Conservation (phyloP, 1,140 invertebrate genomes). For the Agrilus planipennis region DNA sequence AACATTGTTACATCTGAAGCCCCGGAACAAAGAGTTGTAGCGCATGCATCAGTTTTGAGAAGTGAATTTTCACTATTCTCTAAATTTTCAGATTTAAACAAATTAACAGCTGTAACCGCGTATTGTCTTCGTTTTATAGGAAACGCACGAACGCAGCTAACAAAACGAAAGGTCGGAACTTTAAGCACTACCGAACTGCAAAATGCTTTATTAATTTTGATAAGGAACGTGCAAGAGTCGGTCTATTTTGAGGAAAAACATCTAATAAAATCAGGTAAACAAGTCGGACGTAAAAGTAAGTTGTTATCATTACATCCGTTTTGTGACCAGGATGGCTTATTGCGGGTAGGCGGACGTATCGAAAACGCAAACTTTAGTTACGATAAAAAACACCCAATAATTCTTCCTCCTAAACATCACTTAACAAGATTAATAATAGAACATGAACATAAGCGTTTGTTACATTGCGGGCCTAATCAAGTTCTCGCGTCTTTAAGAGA, state of each 20-base stretch:
- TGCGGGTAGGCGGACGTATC: conserved; percentile 19
- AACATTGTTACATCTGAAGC: not conserved
- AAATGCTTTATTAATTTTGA: not conserved
- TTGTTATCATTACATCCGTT: conserved; percentile 14
- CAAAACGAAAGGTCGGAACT: too few species aligned
- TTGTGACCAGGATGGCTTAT: conserved; percentile 14
- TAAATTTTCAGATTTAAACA: conserved; percentile 1
- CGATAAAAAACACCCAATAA: conserved; percentile 17
- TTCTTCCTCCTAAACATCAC: conserved; percentile 15
- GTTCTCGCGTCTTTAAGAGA: conserved; percentile 8
- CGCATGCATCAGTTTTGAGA: not conserved
- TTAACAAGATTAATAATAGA: conserved; percentile 19
- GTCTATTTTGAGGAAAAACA: conserved; percentile 5
- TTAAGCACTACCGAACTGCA: not conserved
- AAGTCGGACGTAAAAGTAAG: too few species aligned
- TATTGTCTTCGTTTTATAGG: conserved; percentile 1
- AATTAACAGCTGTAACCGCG: not conserved
- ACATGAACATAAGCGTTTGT: conserved; percentile 13
- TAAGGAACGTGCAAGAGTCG: not conserved
- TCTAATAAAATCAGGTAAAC: too few species aligned
- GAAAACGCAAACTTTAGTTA: conserved; percentile 9
- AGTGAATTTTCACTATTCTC: not conserved
- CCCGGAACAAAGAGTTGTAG: not conserved
- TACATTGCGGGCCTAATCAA: conserved; percentile 19
- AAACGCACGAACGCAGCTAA: too few species aligned